Evolutionary conservation across 2,113 vertebrate genomes (phyloP).

Genomic region (Mobula birostris): DNA sequence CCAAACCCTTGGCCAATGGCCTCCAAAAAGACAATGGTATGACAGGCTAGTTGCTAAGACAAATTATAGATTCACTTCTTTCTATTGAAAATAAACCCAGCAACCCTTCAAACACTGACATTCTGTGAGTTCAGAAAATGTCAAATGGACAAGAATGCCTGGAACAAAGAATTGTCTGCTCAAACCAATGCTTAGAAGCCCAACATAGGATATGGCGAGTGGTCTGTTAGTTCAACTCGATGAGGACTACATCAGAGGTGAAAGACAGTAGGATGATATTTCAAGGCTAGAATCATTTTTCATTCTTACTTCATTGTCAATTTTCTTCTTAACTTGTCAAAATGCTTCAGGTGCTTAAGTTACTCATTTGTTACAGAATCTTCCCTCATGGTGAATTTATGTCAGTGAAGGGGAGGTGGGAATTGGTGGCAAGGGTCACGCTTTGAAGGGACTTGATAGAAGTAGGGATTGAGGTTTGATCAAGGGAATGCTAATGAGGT

Average conservation of each 20-base stretch:
- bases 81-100: background rate
- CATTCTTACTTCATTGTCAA: background rate
- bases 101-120: background rate
- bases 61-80: background rate
- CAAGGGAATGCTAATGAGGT: background rate
- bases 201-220: background rate
- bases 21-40: background rate
- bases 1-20: background rate
- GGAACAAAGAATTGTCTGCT: background rate
- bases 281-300: background rate
- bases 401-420: background rate
- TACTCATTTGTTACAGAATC: background rate
- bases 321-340: background rate
- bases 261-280: background rate
- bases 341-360: no score
- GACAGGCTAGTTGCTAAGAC: background rate
- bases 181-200: background rate
- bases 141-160: background rate
- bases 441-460: background rate
- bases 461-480: no score
- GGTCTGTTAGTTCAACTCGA: no score
- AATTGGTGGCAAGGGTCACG: background rate
- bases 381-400: background rate
- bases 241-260: no score
- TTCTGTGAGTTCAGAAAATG: background rate